Base-by-base conservation (phyloP, 1,140 invertebrate species). In the Musca vetustissima region DNA sequence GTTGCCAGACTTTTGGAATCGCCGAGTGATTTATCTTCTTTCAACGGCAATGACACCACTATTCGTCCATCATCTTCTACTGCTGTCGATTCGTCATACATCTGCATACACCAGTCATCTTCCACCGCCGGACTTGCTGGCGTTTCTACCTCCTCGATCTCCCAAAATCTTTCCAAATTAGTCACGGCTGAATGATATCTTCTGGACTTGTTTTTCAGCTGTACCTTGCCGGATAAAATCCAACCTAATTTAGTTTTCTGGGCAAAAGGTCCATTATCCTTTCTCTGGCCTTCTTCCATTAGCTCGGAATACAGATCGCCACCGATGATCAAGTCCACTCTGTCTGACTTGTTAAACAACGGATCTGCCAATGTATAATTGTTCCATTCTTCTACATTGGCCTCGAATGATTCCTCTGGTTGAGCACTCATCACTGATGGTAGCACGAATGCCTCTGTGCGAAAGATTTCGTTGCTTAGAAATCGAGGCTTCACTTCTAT, bases 131-230 rank as follows among this genome's bases (percentile, higher is more conserved):
- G 0, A 15, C 32, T 1, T 9, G 15, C 53, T 67, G 15, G 4
- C n/a, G 15, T 24, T 36, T 17, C 28, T 19, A 43, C n/a, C 1
- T 43, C 25, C 15, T 52, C 66, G 2, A 67, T 53, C 53, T 67
- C 66, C 66, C 66, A 67, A 28, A 67, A n/a, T 32, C 24, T 53
- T 24, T 49, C 36, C 22, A 66, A 24, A 1, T 17, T 66, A 6
- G 47, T 22, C n/a, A 25, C 43, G 4, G 47, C 19, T 24, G 47
- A 19, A 21, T 4, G 9, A 14, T 47, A 21, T 24, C 15, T 47
- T 21, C 15, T 13, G 17, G 55, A 25, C 13, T 17, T 19, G n/a
- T n/a, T 43, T 61, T n/a, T 4, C 6, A 13, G 9, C n/a, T 28
- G 17, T 47, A 52, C n/a, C 9, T 9, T 55, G 7, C 21, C 52